Evolutionary conservation across 2,888 invertebrate genomes (phyloP), one percentile per base, ranked within the genome.

Genomic region (Leucophenga maculata): DNA sequence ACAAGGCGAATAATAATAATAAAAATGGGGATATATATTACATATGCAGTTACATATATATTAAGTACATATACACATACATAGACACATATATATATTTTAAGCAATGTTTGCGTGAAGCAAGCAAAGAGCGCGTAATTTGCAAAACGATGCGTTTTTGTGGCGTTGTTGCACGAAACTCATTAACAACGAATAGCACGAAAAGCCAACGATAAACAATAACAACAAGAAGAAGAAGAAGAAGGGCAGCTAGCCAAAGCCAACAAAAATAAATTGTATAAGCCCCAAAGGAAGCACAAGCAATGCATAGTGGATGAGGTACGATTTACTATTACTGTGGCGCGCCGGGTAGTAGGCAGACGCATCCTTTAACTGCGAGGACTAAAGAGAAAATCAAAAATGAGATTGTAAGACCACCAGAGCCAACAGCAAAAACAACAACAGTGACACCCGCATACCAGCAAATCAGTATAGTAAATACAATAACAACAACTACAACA

Each of bases 171-270:
- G 59, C 59, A 59, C 54, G 22, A 59, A 59, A 59, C 32, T 59
- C 59, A 59, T 59, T 59, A 59, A 59, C 59, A 59, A 59, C n/a
- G 31, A 57, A 22, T n/a, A 50, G 76, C 75, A 74, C 73, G 73
- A 77, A 78, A 79, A 74, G 78, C 75, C 72, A 75, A 68, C 44
- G 76, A 68, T 70, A 76, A 79, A 78, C 79, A 79, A 78, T 77
- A 79, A 77, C 78, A 79, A 79, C 75, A 74, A 73, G 77, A 72
- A 73, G 70, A 52, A 39, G 39, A 31, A 59, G 64, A 60, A 16
- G 18, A 13, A 54, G 16, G 32, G 8, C 32, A 8, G 9, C 20
- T 26, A 59, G 18, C 16, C 72, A 74, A 67, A 71, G 71, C 67
- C 65, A 69, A 39, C 32, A 31, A 59, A 59, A n/a, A n/a, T 26